Evolutionary conservation across 2,113 vertebrate species (phyloP).

Genomic region (Xyliphius kryptos): DNA sequence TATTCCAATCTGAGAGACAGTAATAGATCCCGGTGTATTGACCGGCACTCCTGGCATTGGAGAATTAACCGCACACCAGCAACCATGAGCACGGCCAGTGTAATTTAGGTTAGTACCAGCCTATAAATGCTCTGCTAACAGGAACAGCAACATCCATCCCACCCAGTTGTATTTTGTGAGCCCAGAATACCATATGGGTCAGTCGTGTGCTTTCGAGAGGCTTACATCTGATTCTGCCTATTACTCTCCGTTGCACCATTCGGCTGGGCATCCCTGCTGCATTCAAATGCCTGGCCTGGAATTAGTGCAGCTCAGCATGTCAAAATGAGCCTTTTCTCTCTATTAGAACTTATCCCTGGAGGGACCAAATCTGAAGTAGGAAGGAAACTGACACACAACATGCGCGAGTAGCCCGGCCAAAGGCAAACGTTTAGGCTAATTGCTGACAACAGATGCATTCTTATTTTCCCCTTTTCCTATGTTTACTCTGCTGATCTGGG

Average conservation of each 20-base stretch:
- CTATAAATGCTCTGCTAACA: constrained; percentile 29
- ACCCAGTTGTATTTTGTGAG: constrained; percentile 13
- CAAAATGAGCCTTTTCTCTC: constrained; percentile 33
- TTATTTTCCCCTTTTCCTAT: constrained; percentile 2
- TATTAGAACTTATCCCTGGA: constrained; percentile 24
- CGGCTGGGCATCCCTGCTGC: constrained; percentile 29
- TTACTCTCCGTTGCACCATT: constrained; percentile 45
- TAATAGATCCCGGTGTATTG: constrained; percentile 28
- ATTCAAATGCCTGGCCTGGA: constrained; percentile 39
- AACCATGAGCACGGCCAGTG: constrained; percentile 18
- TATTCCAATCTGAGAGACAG: constrained; percentile 36
- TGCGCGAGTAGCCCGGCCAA: constrained; percentile 13
- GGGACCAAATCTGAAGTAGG: constrained; percentile 15
- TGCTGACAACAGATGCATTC: constrained; percentile 32
- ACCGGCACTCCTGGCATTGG: too few species aligned
- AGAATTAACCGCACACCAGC: constrained; percentile 38
- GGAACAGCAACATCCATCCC: constrained; percentile 19
- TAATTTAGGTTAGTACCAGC: constrained; percentile 13
- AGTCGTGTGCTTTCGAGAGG: constrained; percentile 25
- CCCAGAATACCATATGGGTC: constrained; percentile 21
- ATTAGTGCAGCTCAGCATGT: constrained; percentile 25
- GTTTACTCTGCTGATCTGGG: constrained; percentile 28
- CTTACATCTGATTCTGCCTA: constrained; percentile 38
- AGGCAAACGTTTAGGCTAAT: constrained; percentile 28
- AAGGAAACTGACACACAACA: constrained; percentile 27